These are phyloP conservation scores for Chunga burmeisteri DNA, from an alignment of 2,113 vertebrate species.

Conservation along the genomic window DNA sequence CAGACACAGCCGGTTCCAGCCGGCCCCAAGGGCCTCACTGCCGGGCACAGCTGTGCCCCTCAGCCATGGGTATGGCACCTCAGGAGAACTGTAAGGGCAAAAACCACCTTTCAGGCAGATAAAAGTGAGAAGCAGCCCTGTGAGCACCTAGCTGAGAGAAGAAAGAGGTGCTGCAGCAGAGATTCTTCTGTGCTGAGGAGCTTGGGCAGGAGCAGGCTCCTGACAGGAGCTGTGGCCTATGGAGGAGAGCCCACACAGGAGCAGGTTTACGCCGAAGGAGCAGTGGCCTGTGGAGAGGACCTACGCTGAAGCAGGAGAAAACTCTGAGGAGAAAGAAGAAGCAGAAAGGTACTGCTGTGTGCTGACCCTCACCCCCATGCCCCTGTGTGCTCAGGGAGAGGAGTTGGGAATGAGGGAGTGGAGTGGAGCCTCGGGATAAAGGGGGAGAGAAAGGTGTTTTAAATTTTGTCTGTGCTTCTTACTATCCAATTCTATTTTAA, in stretches of 20 bases:
- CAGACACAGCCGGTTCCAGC: fast-evolving
- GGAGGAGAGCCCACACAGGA: fast-evolving
- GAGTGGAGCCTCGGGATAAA: not conserved
- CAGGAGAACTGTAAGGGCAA: fast-evolving
- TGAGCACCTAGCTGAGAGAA: fast-evolving
- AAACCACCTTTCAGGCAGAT: fast-evolving
- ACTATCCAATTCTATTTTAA: not conserved
- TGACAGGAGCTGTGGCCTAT: fast-evolving
- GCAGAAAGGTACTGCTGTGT: not conserved
- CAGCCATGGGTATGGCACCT: fast-evolving
- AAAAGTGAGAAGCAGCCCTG: fast-evolving
- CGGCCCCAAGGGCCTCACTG: fast-evolving
- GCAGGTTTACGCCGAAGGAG: fast-evolving
- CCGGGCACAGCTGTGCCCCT: fast-evolving
- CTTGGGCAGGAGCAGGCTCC: not conserved
- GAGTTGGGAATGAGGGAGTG: fast-evolving
- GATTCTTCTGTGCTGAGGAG: fast-evolving
- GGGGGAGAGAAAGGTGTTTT: fast-evolving
- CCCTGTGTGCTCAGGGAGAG: fast-evolving
- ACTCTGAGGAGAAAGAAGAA: fast-evolving
- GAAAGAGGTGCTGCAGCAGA: fast-evolving
- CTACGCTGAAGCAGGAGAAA: fast-evolving
- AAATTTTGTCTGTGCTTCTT: not conserved
- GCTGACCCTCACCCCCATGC: fast-evolving
- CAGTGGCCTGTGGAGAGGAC: fast-evolving